Evolutionary conservation across 2,888 invertebrate species (phyloP), one percentile per base, ranked within the genome.

Genomic region (Amiota mariae): DNA sequence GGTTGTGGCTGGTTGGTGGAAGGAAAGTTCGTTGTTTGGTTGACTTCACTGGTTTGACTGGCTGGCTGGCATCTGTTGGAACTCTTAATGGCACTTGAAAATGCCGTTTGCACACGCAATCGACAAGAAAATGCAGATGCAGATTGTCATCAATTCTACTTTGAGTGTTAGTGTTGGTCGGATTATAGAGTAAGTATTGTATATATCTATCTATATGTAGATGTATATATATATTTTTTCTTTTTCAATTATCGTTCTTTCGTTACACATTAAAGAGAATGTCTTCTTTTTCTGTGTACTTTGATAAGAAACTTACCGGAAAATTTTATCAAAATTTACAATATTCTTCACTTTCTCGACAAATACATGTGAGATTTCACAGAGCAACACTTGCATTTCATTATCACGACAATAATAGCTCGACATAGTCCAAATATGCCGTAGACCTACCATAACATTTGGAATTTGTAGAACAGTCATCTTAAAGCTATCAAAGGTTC

Each of bases 391-490:
- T 46, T 96, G 93, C 97, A 98, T 97, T 74, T 94, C 93, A 76
- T 96, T 95, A 85, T 97, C 97, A 0, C 91, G 93, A 76, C 95
- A 94, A 88, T 95, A 98, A 82, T 96, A 96, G 70, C 93, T 91
- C 0, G 97, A 97, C 72, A 98, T 92, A 70, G 97, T 94, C 98
- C 98, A 98, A 85, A 97, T 95, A 92, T 97, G 94, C 81, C 95
- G 94, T 56, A 98, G 89, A 1, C 96, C 95, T 77, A 96, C 95
- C 91, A 97, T 95, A 76, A 97, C 90, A 73, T 94, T 92, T 0
- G 95, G 95, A 46, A 98, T 92, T 8, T 93, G 92, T 57, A 95
- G 93, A 12, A 92, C 92, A 20, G 97, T 94, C 87, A 93, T 92
- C 73, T 93, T 91, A 75, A 97, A 94, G 46, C 94, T 93, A 0